phyloP scores from a whole-genome alignment of 2,113 vertebrate species.

The Zapus hudsonius region DNA sequence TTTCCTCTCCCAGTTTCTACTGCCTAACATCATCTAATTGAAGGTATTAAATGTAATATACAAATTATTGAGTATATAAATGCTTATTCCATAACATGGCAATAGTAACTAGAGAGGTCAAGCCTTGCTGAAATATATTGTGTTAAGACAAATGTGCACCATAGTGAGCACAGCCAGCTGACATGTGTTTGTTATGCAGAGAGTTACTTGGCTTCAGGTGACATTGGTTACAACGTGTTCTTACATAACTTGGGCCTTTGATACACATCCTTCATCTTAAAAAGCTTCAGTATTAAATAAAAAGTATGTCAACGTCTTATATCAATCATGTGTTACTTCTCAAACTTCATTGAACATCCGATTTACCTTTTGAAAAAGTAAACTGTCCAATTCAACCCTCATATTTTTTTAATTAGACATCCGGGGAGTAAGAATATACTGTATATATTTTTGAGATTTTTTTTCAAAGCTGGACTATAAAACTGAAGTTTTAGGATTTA shows the following conservation, averaged over 20 bases:
- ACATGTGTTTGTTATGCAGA: not conserved
- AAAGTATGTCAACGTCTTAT: not conserved
- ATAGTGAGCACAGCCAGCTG: not conserved
- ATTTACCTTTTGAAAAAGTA: not conserved
- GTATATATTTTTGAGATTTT: not conserved
- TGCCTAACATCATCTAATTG: not conserved
- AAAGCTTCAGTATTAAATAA: not conserved
- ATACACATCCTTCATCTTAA: not conserved
- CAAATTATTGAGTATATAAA: not conserved
- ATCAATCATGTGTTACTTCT: not conserved
- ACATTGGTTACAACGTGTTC: not conserved
- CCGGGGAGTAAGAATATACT: not conserved
- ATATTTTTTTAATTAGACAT: constrained; percentile 8
- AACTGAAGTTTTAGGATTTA: constrained; percentile 1
- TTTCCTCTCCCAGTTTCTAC: not conserved
- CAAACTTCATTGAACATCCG: constrained; percentile 12
- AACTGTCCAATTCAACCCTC: not conserved
- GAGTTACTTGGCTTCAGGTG: not conserved
- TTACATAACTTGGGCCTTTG: not conserved
- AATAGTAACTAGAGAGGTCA: not conserved
- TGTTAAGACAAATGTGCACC: not conserved
- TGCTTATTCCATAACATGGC: not conserved
- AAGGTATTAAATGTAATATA: not conserved
- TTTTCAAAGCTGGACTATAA: not conserved
- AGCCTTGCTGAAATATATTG: not conserved